phyloP scores from a whole-genome alignment of 1,140 invertebrate species.

The Akabosia matsudoensis region DNA sequence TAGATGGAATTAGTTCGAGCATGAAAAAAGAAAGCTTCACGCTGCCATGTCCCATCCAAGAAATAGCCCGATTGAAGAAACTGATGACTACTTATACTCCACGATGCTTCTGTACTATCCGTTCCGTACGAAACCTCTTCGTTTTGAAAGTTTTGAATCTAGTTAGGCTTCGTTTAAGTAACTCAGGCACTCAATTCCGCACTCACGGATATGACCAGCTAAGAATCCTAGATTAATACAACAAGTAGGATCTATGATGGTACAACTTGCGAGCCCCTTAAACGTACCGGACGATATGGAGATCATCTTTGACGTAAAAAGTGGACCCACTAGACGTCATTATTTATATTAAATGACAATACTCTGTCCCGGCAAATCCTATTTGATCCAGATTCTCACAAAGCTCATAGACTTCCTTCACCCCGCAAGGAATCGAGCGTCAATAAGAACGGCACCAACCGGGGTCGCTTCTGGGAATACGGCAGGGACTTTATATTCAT shows the following conservation, averaged over 20 bases:
- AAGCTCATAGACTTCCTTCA: background rate
- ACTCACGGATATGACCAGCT: background rate
- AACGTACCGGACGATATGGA: background rate
- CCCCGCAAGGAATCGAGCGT: background rate
- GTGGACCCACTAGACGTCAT: background rate
- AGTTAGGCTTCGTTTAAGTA: background rate
- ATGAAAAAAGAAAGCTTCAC: background rate
- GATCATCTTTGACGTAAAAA: background rate
- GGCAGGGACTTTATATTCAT: no score
- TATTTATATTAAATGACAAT: no score
- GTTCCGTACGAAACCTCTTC: background rate
- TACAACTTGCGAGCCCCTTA: no score
- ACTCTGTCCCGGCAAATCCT: background rate
- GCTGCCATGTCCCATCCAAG: background rate
- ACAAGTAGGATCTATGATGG: background rate
- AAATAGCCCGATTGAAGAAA: background rate
- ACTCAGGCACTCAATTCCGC: background rate
- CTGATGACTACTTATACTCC: background rate
- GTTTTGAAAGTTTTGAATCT: background rate
- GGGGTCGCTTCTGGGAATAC: background rate
- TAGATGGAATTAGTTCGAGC: background rate
- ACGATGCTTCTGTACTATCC: background rate
- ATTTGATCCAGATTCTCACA: background rate
- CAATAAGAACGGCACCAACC: background rate
- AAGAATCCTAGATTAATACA: background rate